A percentile compares a stretch with the other conserved stretches of the same genome.
phyloP scores from a whole-genome alignment of 2,113 vertebrate species.

The Nothocercus nigrocapillus region DNA sequence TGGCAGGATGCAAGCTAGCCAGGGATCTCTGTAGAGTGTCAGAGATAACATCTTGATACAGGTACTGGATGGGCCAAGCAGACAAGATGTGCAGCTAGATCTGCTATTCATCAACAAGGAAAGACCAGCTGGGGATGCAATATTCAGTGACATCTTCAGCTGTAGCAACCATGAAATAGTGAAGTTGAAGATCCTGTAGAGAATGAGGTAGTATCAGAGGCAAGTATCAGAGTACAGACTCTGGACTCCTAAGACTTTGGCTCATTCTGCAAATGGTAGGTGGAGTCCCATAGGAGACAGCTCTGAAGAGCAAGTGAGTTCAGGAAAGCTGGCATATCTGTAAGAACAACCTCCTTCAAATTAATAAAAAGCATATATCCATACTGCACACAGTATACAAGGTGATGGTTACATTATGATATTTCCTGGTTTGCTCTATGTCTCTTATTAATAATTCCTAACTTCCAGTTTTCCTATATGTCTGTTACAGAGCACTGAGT shows the following conservation, averaged over 20 bases:
- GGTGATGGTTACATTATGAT: not conserved
- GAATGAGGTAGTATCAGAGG: not conserved
- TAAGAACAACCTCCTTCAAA: not conserved
- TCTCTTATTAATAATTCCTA: constrained; percentile 5
- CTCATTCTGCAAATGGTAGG: not conserved
- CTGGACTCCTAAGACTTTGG: not conserved
- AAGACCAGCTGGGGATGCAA: not conserved
- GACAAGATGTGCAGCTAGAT: not conserved
- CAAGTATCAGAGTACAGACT: not conserved
- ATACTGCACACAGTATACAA: not conserved
- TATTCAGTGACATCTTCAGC: not conserved
- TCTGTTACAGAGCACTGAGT: not conserved
- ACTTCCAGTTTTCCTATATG: not conserved
- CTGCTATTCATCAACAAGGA: not conserved
- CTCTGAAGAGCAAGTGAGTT: not conserved
- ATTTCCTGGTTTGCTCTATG: not conserved
- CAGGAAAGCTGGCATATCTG: not conserved
- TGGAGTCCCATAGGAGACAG: not conserved
- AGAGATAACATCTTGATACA: not conserved
- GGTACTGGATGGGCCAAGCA: not conserved
- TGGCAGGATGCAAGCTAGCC: not conserved
- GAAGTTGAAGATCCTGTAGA: not conserved
- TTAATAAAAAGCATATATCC: too few relatives aligned
- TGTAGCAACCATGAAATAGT: not conserved
- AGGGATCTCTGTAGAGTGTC: not conserved